Evolutionary conservation across 1,140 invertebrate species (phyloP).

Genomic region (Drosophila virilis): DNA sequence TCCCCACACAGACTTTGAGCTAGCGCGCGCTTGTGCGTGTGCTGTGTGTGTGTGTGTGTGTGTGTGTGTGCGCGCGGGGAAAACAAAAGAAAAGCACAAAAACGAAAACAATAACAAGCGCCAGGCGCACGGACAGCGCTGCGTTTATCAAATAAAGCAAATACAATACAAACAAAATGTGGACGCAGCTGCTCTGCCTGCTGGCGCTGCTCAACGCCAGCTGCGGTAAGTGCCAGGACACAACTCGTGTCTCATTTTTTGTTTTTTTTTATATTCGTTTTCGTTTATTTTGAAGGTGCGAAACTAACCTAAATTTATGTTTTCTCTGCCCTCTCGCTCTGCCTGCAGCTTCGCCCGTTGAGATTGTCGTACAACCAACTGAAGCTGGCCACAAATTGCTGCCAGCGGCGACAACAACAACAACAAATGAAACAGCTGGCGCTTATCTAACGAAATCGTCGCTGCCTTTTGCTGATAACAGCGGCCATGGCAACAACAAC

Average conservation of each 20-base stretch:
- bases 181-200: slow-evolving; percentile 46
- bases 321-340: slow-evolving; percentile 6
- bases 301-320: slow-evolving; percentile 62
- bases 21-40: slow-evolving; percentile 35
- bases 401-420: slow-evolving; percentile 15
- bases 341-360: slow-evolving; percentile 59
- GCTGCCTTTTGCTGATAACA: slow-evolving; percentile 64
- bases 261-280: background rate
- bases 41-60: slow-evolving; percentile 1
- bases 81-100: slow-evolving; percentile 74
- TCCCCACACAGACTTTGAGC: slow-evolving; percentile 68
- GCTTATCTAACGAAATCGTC: slow-evolving; percentile 71
- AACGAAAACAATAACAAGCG: slow-evolving; percentile 63
- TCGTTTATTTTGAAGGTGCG: slow-evolving; percentile 40
- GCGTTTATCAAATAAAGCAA: slow-evolving; percentile 32
- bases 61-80: slow-evolving; percentile 52
- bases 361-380: slow-evolving; percentile 58
- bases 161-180: slow-evolving; percentile 50
- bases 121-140: slow-evolving; percentile 22
- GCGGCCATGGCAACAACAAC: slow-evolving; percentile 64
- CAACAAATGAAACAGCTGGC: slow-evolving; percentile 68
- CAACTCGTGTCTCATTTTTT: background rate
- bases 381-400: slow-evolving; percentile 41
- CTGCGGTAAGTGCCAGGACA: slow-evolving; percentile 59
- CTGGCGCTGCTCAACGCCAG: slow-evolving; percentile 51